A percentile compares a stretch with the other conserved stretches of the same genome.
Conservation (phyloP, 2,113 vertebrate species). For the Macheiramphus alcinus region DNA sequence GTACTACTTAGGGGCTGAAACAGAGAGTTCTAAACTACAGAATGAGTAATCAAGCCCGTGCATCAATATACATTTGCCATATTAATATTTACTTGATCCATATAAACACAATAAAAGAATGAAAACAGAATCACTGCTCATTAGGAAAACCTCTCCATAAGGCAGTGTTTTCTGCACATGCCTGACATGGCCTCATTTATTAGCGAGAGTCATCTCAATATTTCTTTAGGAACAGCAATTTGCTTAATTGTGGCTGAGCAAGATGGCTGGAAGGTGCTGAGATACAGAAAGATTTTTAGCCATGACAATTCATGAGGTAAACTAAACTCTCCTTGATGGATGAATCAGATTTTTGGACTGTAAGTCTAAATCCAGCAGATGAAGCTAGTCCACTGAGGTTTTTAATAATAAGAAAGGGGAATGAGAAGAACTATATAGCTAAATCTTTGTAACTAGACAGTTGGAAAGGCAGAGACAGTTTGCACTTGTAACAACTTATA, state of each 20-base stretch:
- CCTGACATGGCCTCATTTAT: background rate
- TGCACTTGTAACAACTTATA: slow-evolving; percentile 28
- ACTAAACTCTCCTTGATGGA: background rate
- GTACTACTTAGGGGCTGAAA: slow-evolving; percentile 14
- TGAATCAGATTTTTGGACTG: slow-evolving; percentile 10
- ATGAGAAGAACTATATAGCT: background rate
- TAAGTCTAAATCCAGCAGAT: slow-evolving; percentile 4
- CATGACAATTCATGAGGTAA: slow-evolving; percentile 5
- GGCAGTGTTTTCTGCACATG: background rate
- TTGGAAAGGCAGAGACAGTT: slow-evolving; percentile 30
- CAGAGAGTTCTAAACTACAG: background rate
- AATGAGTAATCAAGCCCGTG: background rate
- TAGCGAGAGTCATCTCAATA: background rate
- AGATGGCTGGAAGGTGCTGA: slow-evolving; percentile 13
- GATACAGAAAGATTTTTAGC: background rate
- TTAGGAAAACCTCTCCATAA: slow-evolving; percentile 12
- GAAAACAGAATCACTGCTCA: background rate
- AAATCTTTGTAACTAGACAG: background rate
- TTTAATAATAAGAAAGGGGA: background rate
- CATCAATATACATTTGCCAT: background rate
- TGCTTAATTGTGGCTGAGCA: slow-evolving; percentile 42
- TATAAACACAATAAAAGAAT: slow-evolving; percentile 26
- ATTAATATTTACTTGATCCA: slow-evolving; percentile 40
- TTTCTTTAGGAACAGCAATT: slow-evolving; percentile 16
- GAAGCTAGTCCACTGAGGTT: background rate